phyloP scores from a whole-genome alignment of 2,888 invertebrate species.

The Archips xylosteana region DNA sequence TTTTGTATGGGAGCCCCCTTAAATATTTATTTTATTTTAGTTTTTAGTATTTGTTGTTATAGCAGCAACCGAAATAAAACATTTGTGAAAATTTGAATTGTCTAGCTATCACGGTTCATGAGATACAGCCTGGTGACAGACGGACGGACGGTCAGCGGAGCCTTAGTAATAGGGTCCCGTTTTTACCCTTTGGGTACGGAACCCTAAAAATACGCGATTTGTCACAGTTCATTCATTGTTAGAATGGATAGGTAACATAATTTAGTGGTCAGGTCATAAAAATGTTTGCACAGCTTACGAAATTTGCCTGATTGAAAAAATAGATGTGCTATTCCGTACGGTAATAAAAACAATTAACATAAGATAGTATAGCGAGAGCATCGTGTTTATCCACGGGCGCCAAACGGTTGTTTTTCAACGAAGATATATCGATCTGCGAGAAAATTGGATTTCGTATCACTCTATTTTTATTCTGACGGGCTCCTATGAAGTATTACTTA shows the following conservation, averaged over 20 bases:
- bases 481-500: too few species aligned
- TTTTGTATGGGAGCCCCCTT: too few species aligned
- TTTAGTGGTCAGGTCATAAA: neutral
- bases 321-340: neutral
- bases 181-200: too few species aligned
- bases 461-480: neutral
- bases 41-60: too few species aligned
- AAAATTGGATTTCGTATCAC: constrained; percentile 1
- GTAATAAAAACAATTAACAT: constrained; percentile 11
- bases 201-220: neutral
- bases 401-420: constrained; percentile 11
- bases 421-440: constrained; percentile 4
- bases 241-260: neutral
- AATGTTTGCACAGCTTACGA: neutral
- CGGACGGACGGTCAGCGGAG: too few species aligned
- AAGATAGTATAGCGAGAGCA: neutral
- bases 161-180: too few species aligned
- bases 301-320: constrained; percentile 6
- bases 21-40: too few species aligned
- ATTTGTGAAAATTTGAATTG: too few species aligned
- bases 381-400: constrained; percentile 1
- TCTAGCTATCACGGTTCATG: too few species aligned
- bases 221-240: neutral
- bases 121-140: too few species aligned
- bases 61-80: too few species aligned